Base-by-base conservation (phyloP, 2,797 vertebrate genomes). In the Octomys mimax region DNA sequence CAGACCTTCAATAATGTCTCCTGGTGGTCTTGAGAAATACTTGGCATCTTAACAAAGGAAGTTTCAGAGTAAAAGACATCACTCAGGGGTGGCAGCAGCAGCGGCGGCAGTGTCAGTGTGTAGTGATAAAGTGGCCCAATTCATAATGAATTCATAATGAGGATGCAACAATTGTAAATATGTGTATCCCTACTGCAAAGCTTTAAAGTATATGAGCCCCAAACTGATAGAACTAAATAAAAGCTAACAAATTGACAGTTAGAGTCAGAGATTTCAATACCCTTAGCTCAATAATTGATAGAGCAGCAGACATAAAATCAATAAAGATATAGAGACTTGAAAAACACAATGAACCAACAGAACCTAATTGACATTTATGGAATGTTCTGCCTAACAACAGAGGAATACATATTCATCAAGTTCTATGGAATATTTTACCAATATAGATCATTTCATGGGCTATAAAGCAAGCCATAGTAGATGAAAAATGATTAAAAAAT, bases 401-500 rank as follows among this genome's bases (percentile, higher is more conserved):
- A 61, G 61, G 59, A 71, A 79, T 52, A 62, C 39, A 81, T 54
- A 66, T 21, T 33, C 36, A 84, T 71, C 31, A 77, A 70, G 39
- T 28, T 57, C n/a, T 8, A 6, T 33, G 59, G 46, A 91, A 62
- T 83, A 46, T 70, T 89, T 93, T 95, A 42, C 70, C 10, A 39
- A 73, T 57, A 46, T 6, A 14, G n/a, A 87, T 81, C 16, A 36
- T 89, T 59, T 75, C 57, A 57, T 49, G 42, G 59, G 9, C 84
- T 64, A 42, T 59, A 83, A 89, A 96, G n/a, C 36, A 82, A 94
- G 62, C 12, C 71, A 84, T 16, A 31, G 5, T 89, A 89, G 90
- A 73, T 61, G 52, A 21, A 57, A 92, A 83, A 73, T 21, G 26
- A 88, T 78, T 92, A 66, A 49, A 42, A 70, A 57, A 28, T 91